Conservation (phyloP, 2,797 vertebrate genomes). For the Phylloscopus collybita region DNA sequence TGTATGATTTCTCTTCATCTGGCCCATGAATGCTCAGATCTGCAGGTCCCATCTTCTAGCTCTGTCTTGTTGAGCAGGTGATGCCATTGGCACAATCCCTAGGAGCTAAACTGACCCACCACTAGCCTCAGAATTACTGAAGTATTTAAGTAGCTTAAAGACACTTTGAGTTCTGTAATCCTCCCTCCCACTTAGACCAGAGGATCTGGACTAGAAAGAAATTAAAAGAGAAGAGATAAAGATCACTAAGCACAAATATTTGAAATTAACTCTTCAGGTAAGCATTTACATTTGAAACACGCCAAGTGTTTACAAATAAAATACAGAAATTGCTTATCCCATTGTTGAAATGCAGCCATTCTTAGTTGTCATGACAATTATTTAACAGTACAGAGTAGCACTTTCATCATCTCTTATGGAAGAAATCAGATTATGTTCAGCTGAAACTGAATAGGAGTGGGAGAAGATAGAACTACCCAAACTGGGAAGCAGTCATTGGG, state of each 20-base stretch:
- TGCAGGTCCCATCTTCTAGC: not conserved
- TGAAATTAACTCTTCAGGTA: constrained; percentile 8
- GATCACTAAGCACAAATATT: not conserved
- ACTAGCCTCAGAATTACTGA: not conserved
- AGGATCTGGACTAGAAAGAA: constrained; percentile 6
- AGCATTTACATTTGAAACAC: constrained; percentile 1
- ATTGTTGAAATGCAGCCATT: not conserved
- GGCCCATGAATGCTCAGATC: not conserved
- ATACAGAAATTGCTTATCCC: not conserved
- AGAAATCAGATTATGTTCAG: not conserved
- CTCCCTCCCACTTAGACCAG: not conserved
- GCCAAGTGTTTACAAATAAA: not conserved
- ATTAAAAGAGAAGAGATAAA: not conserved
- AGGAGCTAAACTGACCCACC: not conserved
- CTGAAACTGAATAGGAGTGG: not conserved
- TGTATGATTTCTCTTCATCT: not conserved
- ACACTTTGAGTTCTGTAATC: not conserved
- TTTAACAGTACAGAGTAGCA: not conserved
- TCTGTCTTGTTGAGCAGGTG: not conserved
- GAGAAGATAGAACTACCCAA: not conserved
- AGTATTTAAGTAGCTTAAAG: constrained; percentile 1
- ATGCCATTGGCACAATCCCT: not conserved
- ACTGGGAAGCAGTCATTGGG: not conserved
- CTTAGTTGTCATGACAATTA: not conserved
- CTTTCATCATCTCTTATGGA: not conserved